Conservation (phyloP, 2,113 vertebrate species). For the Odocoileus hemionus region DNA sequence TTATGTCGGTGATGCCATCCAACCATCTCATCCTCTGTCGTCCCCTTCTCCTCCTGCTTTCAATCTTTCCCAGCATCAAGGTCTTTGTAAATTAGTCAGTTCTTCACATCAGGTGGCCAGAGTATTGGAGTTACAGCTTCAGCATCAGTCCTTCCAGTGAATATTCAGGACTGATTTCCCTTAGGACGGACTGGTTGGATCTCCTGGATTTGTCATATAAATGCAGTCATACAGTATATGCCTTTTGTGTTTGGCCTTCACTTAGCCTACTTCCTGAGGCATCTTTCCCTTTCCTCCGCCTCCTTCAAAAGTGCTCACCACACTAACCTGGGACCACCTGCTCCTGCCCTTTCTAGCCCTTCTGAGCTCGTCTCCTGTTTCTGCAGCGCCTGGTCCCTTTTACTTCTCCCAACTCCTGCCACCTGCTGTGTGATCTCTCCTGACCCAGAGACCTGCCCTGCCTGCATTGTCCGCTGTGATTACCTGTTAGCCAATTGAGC, state of each 20-base stretch:
- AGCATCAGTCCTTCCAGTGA: not conserved
- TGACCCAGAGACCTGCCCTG: not conserved
- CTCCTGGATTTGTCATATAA: not conserved
- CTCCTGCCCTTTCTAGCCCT: not conserved
- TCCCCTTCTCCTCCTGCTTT: not conserved
- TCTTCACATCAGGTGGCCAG: not conserved
- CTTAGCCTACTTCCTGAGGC: not conserved
- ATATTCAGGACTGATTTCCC: not conserved
- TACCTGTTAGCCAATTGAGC: not conserved
- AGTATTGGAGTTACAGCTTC: not conserved
- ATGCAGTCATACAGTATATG: rapidly evolving
- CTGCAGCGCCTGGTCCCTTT: not conserved
- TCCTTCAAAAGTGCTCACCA: not conserved
- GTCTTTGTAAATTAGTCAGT: not conserved
- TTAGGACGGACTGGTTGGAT: not conserved
- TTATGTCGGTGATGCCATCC: not conserved
- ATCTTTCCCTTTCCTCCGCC: not conserved
- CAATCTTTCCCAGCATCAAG: not conserved
- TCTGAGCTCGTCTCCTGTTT: not conserved
- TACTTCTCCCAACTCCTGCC: not conserved
- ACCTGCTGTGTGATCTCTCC: not conserved
- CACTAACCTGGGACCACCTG: not conserved
- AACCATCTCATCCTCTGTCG: not conserved
- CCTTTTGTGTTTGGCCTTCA: not conserved
- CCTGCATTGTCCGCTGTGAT: not conserved